Percentiles rank a stretch among this genome's conserved stretches.
Evolutionary conservation across 2,888 invertebrate species (phyloP).

Genomic region (Chymomyza caudatula): DNA sequence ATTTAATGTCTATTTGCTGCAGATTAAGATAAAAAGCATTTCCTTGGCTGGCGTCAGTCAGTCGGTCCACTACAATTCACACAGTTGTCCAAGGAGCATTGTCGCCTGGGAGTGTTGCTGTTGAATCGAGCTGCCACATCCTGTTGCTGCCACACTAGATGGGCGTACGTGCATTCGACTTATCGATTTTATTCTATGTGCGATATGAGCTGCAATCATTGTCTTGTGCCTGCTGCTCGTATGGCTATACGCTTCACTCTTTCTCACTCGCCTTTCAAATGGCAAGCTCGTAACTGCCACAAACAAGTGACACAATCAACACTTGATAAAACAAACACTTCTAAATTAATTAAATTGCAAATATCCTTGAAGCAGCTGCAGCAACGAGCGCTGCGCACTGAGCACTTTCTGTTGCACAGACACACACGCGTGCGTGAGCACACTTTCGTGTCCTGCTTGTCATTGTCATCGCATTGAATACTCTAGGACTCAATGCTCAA

Average conservation of each 20-base stretch:
- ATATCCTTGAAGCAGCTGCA: slow-evolving; percentile 62
- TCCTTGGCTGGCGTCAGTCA: slow-evolving; percentile 26
- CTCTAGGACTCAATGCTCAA: slow-evolving; percentile 36
- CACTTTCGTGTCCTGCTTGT: neutral
- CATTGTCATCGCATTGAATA: slow-evolving; percentile 33
- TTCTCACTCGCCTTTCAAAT: slow-evolving; percentile 36
- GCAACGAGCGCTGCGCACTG: slow-evolving; percentile 2
- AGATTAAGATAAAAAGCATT: slow-evolving; percentile 71
- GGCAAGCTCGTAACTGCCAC: slow-evolving; percentile 62
- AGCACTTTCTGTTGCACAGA: slow-evolving; percentile 20
- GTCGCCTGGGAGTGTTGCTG: slow-evolving; percentile 21
- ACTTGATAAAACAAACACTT: slow-evolving; percentile 73
- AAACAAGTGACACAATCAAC: slow-evolving; percentile 71
- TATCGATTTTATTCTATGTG: slow-evolving; percentile 56
- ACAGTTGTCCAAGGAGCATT: neutral
- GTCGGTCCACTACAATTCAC: neutral
- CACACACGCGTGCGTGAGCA: slow-evolving; percentile 11
- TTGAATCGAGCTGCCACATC: slow-evolving; percentile 11
- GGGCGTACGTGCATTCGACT: slow-evolving; percentile 55
- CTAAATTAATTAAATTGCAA: slow-evolving; percentile 74
- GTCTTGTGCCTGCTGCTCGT: slow-evolving; percentile 41
- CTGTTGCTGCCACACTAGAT: neutral
- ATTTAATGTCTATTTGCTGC: slow-evolving; percentile 74
- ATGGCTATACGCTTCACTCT: slow-evolving; percentile 24
- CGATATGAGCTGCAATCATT: slow-evolving; percentile 29